A percentile compares a stretch with the other conserved stretches of the same genome.
phyloP scores from a whole-genome alignment of 2,888 invertebrate genomes.

The Drosophila barbarae region DNA sequence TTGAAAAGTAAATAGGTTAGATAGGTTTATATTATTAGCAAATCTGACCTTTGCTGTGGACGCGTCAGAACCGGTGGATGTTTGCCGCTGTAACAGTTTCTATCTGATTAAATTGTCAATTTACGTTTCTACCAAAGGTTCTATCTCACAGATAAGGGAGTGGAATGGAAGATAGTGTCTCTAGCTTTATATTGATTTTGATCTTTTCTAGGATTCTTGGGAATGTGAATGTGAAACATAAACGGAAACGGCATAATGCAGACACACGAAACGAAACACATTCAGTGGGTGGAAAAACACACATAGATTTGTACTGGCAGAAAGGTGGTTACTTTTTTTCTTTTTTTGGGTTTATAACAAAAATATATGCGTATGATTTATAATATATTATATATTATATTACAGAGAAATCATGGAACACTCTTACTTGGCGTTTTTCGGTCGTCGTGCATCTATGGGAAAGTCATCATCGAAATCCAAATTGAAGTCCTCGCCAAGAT shows the following conservation, averaged over 20 bases:
- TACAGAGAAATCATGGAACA: constrained; percentile 30
- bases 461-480: constrained; percentile 81
- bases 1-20: constrained; percentile 3
- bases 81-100: constrained; percentile 78
- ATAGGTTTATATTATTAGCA: constrained; percentile 43
- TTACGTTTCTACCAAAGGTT: constrained; percentile 6
- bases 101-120: constrained; percentile 54
- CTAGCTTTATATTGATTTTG: constrained; percentile 2
- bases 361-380: neutral
- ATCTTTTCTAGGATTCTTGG: neutral
- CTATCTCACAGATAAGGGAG: constrained; percentile 5
- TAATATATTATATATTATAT: neutral
- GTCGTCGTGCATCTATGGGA: constrained; percentile 81
- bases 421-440: constrained; percentile 96
- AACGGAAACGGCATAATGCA: constrained; percentile 16
- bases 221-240: constrained; percentile 15
- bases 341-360: constrained; percentile 4
- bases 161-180: neutral
- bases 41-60: constrained; percentile 79
- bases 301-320: constrained; percentile 18
- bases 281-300: constrained; percentile 12
- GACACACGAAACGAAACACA: constrained; percentile 26
- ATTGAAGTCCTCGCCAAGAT: constrained; percentile 85
- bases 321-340: neutral
- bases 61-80: constrained; percentile 78